Evolutionary conservation across 2,888 invertebrate genomes (phyloP), one percentile per base, ranked within the genome.

Genomic region (Cylloceria caligata): DNA sequence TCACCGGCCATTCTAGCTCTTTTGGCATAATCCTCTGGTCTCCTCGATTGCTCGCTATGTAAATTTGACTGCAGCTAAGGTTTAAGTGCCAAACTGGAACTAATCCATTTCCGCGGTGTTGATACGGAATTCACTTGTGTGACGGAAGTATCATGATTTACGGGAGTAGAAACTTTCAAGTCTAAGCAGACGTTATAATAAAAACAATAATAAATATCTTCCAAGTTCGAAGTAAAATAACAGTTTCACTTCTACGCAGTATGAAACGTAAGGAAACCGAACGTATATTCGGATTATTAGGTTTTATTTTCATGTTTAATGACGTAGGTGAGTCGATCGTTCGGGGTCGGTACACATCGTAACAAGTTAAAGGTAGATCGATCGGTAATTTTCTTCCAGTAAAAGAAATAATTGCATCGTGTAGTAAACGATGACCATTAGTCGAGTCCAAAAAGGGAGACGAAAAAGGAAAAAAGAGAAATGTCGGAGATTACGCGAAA

Each of bases 21-120:
- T 62, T 24, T 55, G 30, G 45, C 42, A 19, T 13, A 1, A 11
- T 27, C 34, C 13, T 42, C 11, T 9, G 57, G 68, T 42, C 24
- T 67, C 69, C 62, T 34, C 60, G 30, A 36, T 47, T 62, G 30
- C 42, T 49, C 30, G 11, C 55, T 47, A 60, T 60, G 16, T 60
- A 69, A 60, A 82, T 71, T 62, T 60, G 62, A 76, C 75, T 76
- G 62, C 60, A 79, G 68, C 82, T 82, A 75, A 79, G 52, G 67
- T 55, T 75, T 60, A 75, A 60, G 78, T 60, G 75, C 67, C 67
- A 67, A 76, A 79, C 60, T 65, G 47, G 67, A 82, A 60, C 71
- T 72, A 81, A 81, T 76, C 47, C 68, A 47, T 73, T 77, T 55
- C 68, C 67, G 67, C 68, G 47, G 68, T 24, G 57, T 30, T 27